Conservation (phyloP, 37 sponge, comb jelly and placozoan genomes). For the Mnemiopsis leidyi region DNA sequence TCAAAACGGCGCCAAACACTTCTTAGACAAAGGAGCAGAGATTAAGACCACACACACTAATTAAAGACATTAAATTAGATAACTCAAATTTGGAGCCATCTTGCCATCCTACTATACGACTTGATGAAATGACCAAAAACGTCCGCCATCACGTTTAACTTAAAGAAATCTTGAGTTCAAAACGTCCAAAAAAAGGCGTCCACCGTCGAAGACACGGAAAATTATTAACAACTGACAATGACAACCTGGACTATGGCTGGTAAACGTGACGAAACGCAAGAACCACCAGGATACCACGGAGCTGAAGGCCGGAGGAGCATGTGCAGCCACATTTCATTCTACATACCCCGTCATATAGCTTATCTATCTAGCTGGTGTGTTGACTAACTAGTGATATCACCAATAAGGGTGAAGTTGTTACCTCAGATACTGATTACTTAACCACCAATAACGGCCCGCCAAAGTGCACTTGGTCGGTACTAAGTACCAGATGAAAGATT, state of each 20-base stretch:
- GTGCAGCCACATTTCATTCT: not conserved
- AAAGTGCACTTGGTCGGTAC: not conserved
- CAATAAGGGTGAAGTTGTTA: not conserved
- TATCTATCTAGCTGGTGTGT: not conserved
- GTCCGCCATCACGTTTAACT: not conserved
- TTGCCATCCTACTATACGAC: not conserved
- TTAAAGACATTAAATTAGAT: not conserved
- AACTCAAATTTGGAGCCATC: not conserved
- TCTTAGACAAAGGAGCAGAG: not conserved
- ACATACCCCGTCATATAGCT: not conserved
- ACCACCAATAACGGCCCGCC: not conserved
- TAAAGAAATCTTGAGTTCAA: not conserved
- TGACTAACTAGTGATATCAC: not conserved
- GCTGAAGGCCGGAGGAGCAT: not conserved
- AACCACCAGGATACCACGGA: not conserved
- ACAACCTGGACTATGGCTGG: not conserved
- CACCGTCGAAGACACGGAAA: not conserved
- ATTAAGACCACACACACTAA: not conserved
- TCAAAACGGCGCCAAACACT: not conserved
- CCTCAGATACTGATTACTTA: not conserved
- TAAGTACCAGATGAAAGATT: not conserved
- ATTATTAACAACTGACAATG: not conserved
- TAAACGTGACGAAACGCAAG: not conserved
- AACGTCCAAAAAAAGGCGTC: not conserved
- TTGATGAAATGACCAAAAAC: not conserved